Evolutionary conservation across 2,797 vertebrate species (phyloP), one percentile per base, ranked within the genome.

Genomic region (Hirundo rustica): DNA sequence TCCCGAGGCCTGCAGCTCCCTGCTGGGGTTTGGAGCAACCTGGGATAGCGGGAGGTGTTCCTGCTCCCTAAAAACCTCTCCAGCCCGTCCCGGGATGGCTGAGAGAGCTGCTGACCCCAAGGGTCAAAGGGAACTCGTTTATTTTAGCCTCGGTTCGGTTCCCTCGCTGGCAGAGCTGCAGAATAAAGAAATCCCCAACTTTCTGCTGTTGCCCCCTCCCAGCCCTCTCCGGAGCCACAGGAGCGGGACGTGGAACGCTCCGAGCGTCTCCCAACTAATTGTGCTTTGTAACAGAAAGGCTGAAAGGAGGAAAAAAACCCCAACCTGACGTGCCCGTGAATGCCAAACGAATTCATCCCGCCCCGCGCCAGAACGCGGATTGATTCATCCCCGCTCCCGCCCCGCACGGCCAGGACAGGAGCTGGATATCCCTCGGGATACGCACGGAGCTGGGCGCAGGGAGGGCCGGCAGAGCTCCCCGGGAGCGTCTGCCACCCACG

Each of bases 281-380:
- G 92, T 79, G 85, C 62, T 51, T 42, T 54, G 86, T 62, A 91
- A 75, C 15, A 36, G 67, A 61, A 84, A 51, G 74, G 61, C 21
- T 44, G 14, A 16, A 40, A 30, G 0, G 44, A n/a, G n/a, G n/a
- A n/a, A n/a, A n/a, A n/a, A n/a, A n/a, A n/a, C n/a, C n/a, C n/a
- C n/a, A 5, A 19, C 45, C 80, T 94, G 95, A 94, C 95, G 92
- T 68, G 66, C 60, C 42, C 62, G 55, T 90, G 96, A 97, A 96
- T 94, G 96, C 92, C 93, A 96, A 94, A 97, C 96, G 71, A 96
- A 97, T 96, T 97, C 94, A 95, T 97, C 96, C 86, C 27, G 83
- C 96, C 96, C 94, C 30, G 83, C 23, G 83, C 94, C 93, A 91
- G 36, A 96, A 48, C 92, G 58, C 65, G 89, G 94, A 97, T 97